Evolutionary conservation across 1,140 invertebrate species (phyloP), one percentile per base, ranked within the genome.

Genomic region (Calycopis cecrops): DNA sequence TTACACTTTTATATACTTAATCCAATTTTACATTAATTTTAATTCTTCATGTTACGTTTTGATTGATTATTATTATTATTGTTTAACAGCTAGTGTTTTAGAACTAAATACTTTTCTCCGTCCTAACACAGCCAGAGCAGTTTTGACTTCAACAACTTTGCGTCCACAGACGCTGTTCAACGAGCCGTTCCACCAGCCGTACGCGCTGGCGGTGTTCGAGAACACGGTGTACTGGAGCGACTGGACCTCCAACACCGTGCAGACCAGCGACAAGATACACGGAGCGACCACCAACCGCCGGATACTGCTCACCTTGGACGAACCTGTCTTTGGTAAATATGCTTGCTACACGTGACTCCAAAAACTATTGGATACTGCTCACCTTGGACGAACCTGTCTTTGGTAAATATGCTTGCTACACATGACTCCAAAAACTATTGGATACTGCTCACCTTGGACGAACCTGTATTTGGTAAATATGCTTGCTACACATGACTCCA

Each of bases 141-240:
- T n/a, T n/a, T n/a, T n/a, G n/a, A n/a, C n/a, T n/a, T n/a, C n/a
- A n/a, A n/a, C n/a, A n/a, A n/a, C n/a, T n/a, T n/a, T 38, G 53
- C 48, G 33, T 57, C 64, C 57, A 14, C 54, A 82, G 79, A 77
- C 93, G 18, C 69, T 93, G 4, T 76, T 90, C 12, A 87, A 87
- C 2, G 77, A 91, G 48, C 69, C 69, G 0, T 87, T 91, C 6
- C 90, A 91, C 62, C 93, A 96, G 85, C 96, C 96, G 0, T 96
- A 94, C 76, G 92, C 94, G 0, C 87, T 99, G 48, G 90, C 93
- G 0, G 91, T 98, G 3, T 98, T 97, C 78, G 96, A 97, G 81
- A 92, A 97, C 80, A 90, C 87, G 9, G 69, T 98, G 0, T 98
- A 93, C 71, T 98, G 96, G 95, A 95, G 93, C 44, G 96, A 98